These are phyloP conservation scores for Phortica magna DNA, from an alignment of 2,888 invertebrate genomes.

Conservation along the genomic window DNA sequence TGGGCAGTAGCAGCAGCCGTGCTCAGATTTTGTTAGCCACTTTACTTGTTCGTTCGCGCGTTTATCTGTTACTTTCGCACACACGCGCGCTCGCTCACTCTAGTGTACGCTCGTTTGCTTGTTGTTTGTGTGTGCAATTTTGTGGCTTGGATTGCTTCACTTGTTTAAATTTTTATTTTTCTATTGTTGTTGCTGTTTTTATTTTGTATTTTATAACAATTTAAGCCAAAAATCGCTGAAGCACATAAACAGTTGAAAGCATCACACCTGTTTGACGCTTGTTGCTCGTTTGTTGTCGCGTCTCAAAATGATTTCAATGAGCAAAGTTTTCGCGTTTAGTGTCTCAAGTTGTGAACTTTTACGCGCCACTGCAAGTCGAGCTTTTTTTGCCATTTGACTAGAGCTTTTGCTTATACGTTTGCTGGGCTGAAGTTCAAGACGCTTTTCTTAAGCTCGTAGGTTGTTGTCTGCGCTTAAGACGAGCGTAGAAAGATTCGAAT, in stretches of 20 bases:
- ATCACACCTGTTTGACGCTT: conserved; percentile 27
- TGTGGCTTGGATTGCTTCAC: conserved; percentile 11
- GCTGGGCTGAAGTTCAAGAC: neutral
- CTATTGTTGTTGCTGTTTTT: neutral
- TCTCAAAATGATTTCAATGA: conserved; percentile 43
- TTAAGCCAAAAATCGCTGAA: neutral
- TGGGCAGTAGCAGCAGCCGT: conserved; percentile 15
- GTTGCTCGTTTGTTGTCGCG: conserved; percentile 39
- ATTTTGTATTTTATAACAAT: conserved; percentile 1
- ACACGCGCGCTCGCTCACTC: conserved; percentile 1
- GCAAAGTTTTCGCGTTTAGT: conserved; percentile 18
- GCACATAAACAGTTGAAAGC: neutral
- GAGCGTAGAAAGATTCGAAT: too few relatives aligned
- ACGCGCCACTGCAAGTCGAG: neutral
- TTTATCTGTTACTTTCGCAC: neutral
- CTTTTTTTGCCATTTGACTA: neutral
- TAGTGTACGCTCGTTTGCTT: neutral
- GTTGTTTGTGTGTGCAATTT: conserved; percentile 2
- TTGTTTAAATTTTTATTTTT: neutral
- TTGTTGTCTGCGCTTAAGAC: neutral
- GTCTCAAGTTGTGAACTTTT: conserved; percentile 22
- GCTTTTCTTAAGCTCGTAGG: neutral
- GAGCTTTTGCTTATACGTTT: conserved; percentile 26
- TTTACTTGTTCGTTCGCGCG: conserved; percentile 1
- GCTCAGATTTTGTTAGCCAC: neutral